These are phyloP conservation scores for Platysternon megacephalum DNA, from an alignment of 2,113 vertebrate genomes.

Conservation along the genomic window DNA sequence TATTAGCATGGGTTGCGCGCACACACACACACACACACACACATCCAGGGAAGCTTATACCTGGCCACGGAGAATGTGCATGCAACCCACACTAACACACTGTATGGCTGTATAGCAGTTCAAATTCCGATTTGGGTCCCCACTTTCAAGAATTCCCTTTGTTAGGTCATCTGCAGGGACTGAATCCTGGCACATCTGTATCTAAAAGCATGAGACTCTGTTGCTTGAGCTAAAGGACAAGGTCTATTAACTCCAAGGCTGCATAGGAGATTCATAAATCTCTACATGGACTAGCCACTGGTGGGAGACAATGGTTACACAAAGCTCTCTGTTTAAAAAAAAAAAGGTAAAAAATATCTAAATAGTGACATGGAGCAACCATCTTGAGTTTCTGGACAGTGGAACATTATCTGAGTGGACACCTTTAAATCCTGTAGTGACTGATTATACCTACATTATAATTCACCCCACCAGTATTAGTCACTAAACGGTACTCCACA, in stretches of 20 bases:
- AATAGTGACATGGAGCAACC: background rate
- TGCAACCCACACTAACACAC: background rate
- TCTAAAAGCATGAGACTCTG: background rate
- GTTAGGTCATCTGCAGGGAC: background rate
- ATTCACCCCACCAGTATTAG: background rate
- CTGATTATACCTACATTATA: background rate
- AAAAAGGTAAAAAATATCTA: background rate
- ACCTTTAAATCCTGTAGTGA: background rate
- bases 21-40: accelerated
- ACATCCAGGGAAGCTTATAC: background rate
- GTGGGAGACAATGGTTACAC: slow-evolving; percentile 30
- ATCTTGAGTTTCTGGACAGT: background rate
- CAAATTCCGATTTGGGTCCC: background rate
- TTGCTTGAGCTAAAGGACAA: slow-evolving; percentile 19
- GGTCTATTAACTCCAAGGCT: background rate
- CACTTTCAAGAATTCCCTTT: background rate
- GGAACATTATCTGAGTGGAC: background rate
- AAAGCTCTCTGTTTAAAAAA: background rate
- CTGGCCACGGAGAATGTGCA: background rate
- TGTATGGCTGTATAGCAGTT: background rate
- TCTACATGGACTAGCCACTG: background rate
- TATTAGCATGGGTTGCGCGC: background rate
- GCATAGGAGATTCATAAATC: background rate
- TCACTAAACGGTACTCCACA: background rate
- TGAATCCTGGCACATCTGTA: background rate